phyloP scores from a whole-genome alignment of 2,113 vertebrate genomes.

The Eira barbara region DNA sequence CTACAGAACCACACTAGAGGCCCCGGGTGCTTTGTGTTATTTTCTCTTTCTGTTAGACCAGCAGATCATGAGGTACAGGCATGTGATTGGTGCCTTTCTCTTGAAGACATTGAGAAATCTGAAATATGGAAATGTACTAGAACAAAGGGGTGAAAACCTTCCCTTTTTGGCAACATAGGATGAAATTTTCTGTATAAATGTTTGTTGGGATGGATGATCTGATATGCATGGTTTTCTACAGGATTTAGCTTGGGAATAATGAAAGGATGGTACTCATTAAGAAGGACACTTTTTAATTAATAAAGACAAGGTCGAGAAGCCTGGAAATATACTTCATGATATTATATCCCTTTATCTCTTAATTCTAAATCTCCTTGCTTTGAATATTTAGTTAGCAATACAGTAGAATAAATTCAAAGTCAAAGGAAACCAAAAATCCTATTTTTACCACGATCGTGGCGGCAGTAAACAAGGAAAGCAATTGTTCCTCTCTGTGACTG shows the following conservation, averaged over 20 bases:
- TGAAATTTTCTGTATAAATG: not conserved
- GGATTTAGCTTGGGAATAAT: not conserved
- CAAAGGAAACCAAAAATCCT: not conserved
- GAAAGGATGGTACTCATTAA: not conserved
- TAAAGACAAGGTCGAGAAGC: not conserved
- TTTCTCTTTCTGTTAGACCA: not conserved
- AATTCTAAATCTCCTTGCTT: not conserved
- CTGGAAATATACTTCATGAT: not conserved
- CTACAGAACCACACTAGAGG: not conserved
- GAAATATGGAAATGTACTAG: not conserved
- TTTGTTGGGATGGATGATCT: not conserved
- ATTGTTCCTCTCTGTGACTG: not conserved
- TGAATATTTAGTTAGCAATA: slow-evolving; percentile 16
- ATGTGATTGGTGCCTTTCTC: not conserved
- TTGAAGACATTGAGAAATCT: not conserved
- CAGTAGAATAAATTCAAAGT: not conserved
- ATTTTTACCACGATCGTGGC: not conserved
- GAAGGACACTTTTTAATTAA: not conserved
- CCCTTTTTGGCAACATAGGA: not conserved
- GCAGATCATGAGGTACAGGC: no score
- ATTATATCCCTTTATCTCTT: not conserved
- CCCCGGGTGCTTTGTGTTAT: not conserved
- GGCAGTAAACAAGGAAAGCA: not conserved
- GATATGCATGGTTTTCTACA: not conserved
- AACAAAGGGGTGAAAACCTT: not conserved